Conservation (phyloP, 2,888 invertebrate genomes). For the Oligia latruncula region DNA sequence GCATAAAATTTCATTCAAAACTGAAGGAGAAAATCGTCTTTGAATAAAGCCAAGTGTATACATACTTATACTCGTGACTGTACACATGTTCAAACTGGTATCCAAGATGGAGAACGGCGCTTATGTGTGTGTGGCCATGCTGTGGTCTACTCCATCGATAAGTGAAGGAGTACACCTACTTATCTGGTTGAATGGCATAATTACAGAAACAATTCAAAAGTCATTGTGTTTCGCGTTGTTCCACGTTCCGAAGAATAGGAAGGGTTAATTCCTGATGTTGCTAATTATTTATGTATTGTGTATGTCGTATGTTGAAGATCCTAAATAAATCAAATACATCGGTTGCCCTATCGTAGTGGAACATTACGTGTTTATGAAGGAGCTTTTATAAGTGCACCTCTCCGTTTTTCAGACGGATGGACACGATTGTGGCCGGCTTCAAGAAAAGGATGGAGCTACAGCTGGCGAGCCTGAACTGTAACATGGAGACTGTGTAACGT, state of each 20-base stretch:
- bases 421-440: constrained; percentile 91
- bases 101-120: neutral
- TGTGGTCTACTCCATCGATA: too few relatives aligned
- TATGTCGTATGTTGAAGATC: neutral
- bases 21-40: too few relatives aligned
- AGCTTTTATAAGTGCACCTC: neutral
- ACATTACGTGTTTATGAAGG: neutral
- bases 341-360: neutral
- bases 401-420: constrained; percentile 89
- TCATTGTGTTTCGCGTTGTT: too few relatives aligned
- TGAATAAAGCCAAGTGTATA: too few relatives aligned
- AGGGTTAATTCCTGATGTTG: neutral
- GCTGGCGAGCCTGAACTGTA: constrained; percentile 91
- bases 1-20: too few relatives aligned
- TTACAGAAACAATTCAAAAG: too few relatives aligned
- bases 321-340: neutral
- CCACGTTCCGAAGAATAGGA: too few relatives aligned
- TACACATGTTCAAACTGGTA: neutral
- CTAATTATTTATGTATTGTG: neutral
- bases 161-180: neutral
- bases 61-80: too few relatives aligned
- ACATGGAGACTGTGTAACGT: constrained; percentile 85
- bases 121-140: neutral
- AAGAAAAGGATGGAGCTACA: constrained; percentile 93
- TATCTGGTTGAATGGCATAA: neutral